These are phyloP conservation scores for Tyto alba DNA, from an alignment of 2,113 vertebrate species.

Conservation along the genomic window DNA sequence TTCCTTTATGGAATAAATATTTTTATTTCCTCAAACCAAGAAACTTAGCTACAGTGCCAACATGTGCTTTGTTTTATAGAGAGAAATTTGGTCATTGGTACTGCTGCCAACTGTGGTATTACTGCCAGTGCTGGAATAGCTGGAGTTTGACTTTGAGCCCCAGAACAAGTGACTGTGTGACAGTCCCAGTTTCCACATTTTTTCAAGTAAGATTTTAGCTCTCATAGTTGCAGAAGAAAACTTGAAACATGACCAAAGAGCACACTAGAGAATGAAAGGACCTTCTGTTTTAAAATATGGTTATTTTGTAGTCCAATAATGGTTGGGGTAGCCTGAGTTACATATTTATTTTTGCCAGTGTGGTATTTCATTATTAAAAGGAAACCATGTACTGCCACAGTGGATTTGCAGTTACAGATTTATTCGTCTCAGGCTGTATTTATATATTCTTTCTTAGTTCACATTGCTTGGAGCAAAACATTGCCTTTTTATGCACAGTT, in stretches of 20 bases:
- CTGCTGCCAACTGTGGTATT: neutral
- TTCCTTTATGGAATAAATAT: neutral
- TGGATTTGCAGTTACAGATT: conserved; percentile 38
- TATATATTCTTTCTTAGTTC: conserved; percentile 36
- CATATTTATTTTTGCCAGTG: conserved; percentile 21
- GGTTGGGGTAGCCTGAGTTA: neutral
- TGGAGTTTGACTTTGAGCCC: neutral
- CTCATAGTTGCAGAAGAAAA: neutral
- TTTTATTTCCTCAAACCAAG: neutral
- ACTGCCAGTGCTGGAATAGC: neutral
- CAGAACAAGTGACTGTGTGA: neutral
- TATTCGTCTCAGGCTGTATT: conserved; percentile 35
- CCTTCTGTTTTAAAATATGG: neutral
- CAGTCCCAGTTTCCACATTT: neutral
- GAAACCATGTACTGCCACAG: conserved; percentile 30
- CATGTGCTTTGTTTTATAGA: neutral
- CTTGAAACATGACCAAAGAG: neutral
- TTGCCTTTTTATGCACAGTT: neutral
- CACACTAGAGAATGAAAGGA: neutral
- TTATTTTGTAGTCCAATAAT: neutral
- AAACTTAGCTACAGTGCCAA: neutral
- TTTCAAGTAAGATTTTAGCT: neutral
- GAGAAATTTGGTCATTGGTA: neutral
- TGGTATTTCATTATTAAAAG: conserved; percentile 53
- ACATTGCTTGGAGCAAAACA: conserved; percentile 27